Conservation (phyloP, 1,140 invertebrate genomes). For the Drosophila erecta region DNA sequence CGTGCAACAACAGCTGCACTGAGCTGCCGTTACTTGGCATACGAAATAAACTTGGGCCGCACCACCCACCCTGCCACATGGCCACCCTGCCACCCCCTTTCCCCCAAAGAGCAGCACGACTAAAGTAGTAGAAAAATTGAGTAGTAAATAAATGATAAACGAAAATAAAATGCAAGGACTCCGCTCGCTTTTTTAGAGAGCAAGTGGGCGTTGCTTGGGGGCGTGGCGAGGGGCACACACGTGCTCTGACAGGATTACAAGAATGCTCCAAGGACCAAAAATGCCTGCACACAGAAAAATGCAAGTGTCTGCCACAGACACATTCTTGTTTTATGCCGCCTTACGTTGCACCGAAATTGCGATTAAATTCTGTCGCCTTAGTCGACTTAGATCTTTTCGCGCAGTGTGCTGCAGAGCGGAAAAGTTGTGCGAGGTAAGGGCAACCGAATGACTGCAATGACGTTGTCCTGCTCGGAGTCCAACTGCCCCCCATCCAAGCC, state of each 20-base stretch:
- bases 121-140: conserved; percentile 83
- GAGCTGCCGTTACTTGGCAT: conserved; percentile 81
- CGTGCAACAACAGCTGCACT: conserved; percentile 67
- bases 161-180: conserved; percentile 83
- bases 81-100: not conserved
- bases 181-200: conserved; percentile 35
- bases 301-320: not conserved
- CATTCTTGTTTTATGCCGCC: not conserved
- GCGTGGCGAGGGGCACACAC: conserved; percentile 31
- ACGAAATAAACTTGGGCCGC: conserved; percentile 76
- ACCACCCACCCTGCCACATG: conserved; percentile 10
- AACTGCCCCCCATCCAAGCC: not conserved
- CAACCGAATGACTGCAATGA: conserved; percentile 61
- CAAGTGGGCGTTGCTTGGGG: not conserved
- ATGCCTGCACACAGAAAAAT: conserved; percentile 38
- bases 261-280: conserved; percentile 77
- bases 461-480: conserved; percentile 25
- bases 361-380: too few relatives aligned
- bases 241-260: conserved; percentile 77
- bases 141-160: conserved; percentile 84
- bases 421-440: not conserved
- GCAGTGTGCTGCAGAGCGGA: conserved; percentile 4
- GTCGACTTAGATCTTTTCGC: too few relatives aligned
- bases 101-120: conserved; percentile 43
- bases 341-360: not conserved